phyloP scores from a whole-genome alignment of 2,113 vertebrate genomes.

The Zosterops japonicus region DNA sequence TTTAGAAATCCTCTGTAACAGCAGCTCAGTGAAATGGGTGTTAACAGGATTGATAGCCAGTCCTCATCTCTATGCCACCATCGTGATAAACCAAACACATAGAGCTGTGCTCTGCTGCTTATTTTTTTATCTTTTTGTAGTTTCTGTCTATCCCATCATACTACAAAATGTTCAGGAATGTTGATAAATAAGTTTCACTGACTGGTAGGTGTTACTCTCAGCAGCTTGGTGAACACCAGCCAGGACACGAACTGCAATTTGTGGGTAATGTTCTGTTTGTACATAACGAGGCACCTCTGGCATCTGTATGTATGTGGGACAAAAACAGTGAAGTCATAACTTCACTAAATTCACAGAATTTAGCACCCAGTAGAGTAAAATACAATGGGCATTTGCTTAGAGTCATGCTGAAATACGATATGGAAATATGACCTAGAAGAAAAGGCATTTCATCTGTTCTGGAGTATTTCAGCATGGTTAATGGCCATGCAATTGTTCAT shows the following conservation, averaged over 20 bases:
- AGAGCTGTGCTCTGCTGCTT: neutral
- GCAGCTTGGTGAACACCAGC: neutral
- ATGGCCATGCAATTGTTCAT: neutral
- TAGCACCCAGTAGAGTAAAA: neutral
- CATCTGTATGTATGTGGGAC: neutral
- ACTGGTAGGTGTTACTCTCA: neutral
- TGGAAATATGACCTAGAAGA: neutral
- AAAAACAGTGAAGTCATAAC: neutral
- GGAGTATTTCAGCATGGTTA: neutral
- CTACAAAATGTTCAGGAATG: neutral
- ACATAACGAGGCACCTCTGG: neutral
- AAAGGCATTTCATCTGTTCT: neutral
- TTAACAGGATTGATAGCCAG: neutral
- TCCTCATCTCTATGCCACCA: neutral
- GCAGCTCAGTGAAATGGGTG: neutral
- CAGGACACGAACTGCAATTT: neutral
- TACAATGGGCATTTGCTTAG: neutral
- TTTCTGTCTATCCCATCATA: neutral
- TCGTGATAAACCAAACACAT: accelerated
- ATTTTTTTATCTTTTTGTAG: neutral
- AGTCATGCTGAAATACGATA: neutral
- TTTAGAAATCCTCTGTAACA: neutral
- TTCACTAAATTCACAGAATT: neutral
- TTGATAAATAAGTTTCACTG: neutral
- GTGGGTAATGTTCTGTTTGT: neutral